phyloP scores from a whole-genome alignment of 2,888 invertebrate genomes.

The Anticlea derivata region DNA sequence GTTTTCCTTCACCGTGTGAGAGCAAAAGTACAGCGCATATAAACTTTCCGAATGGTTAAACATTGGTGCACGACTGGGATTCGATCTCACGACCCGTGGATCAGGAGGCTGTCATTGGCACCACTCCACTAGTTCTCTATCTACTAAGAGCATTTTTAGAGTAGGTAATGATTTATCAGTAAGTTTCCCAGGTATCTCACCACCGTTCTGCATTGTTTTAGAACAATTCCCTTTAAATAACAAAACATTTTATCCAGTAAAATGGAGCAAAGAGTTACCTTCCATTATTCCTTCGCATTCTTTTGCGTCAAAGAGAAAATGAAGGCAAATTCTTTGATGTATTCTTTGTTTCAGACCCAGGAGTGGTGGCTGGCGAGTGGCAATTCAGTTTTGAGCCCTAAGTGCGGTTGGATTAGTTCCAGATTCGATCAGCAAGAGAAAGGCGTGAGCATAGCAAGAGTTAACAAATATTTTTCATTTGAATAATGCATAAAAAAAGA shows the following conservation, averaged over 20 bases:
- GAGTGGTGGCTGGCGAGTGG: not conserved
- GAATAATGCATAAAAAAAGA: not conserved
- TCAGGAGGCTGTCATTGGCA: too few species aligned
- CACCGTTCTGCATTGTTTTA: slow-evolving; percentile 21
- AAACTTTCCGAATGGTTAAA: too few species aligned
- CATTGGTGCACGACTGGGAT: too few species aligned
- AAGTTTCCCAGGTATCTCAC: not conserved
- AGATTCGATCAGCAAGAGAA: not conserved
- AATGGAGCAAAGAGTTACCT: slow-evolving; percentile 32
- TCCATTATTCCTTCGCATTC: slow-evolving; percentile 36
- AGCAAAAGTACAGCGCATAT: too few species aligned
- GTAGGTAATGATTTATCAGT: too few species aligned
- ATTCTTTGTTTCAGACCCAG: slow-evolving; percentile 35
- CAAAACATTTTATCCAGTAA: slow-evolving; percentile 29
- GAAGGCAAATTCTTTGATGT: slow-evolving; percentile 38
- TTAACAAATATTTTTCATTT: slow-evolving; percentile 5
- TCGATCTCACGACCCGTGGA: too few species aligned
- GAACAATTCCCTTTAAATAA: slow-evolving; percentile 23
- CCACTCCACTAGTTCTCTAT: too few species aligned
- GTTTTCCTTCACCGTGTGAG: too few species aligned
- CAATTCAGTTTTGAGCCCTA: not conserved
- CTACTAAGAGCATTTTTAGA: too few species aligned
- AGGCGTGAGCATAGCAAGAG: not conserved
- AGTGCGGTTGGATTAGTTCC: not conserved
- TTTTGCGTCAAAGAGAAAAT: slow-evolving; percentile 35